These are phyloP conservation scores for Triplophysa tibetana DNA, from an alignment of 2,113 vertebrate genomes.

Conservation along the genomic window DNA sequence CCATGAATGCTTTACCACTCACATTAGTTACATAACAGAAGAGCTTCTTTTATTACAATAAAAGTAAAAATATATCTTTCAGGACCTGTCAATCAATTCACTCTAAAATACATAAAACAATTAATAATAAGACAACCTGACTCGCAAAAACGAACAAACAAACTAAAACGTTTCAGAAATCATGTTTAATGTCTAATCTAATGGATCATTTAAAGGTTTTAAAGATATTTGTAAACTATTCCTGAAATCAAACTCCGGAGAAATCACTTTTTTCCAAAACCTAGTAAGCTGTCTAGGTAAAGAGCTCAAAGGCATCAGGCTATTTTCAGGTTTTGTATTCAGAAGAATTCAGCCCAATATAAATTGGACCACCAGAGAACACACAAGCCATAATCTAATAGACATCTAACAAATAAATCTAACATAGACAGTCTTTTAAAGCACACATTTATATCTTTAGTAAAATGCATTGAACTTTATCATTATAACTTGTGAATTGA, in stretches of 20 bases:
- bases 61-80: slow-evolving; percentile 5
- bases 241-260: not conserved
- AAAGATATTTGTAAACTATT: not conserved
- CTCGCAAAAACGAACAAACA: not conserved
- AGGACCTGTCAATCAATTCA: not conserved
- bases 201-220: not conserved
- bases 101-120: not conserved
- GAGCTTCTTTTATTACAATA: not conserved
- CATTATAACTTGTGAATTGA: too few relatives aligned
- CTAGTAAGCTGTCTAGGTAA: not conserved
- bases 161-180: not conserved
- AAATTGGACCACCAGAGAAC: too few relatives aligned
- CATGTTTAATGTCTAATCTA: not conserved
- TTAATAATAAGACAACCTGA: not conserved
- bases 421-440: too few relatives aligned
- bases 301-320: not conserved
- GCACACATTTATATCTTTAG: too few relatives aligned
- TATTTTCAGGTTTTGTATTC: not conserved
- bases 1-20: not conserved
- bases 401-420: too few relatives aligned
- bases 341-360: not conserved
- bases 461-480: too few relatives aligned
- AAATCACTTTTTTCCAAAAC: not conserved
- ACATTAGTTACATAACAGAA: slow-evolving; percentile 8
- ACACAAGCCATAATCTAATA: too few relatives aligned